These are phyloP conservation scores for Cygnus buccinator DNA, from an alignment of 2,113 vertebrate genomes.

Conservation along the genomic window DNA sequence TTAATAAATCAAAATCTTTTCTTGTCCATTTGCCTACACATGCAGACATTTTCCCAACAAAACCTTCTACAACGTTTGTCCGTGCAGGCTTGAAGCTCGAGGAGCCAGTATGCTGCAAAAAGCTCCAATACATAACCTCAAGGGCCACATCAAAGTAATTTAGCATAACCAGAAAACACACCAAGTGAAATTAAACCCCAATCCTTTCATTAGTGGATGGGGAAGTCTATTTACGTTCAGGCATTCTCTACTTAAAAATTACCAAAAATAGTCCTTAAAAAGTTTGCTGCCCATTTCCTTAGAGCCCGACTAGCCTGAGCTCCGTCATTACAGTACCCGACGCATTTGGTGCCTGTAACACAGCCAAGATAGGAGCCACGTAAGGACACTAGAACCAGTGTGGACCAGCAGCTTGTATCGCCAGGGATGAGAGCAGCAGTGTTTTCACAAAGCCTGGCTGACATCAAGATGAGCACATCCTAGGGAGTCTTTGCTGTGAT, in stretches of 20 bases:
- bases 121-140: background rate
- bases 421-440: background rate
- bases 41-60: background rate
- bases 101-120: background rate
- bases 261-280: constrained; percentile 17
- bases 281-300: background rate
- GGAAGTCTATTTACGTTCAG: constrained; percentile 10
- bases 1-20: background rate
- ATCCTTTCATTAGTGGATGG: constrained; percentile 22
- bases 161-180: background rate
- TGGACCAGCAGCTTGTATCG: background rate
- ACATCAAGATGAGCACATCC: background rate
- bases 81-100: background rate
- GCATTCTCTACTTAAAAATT: background rate
- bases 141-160: constrained; percentile 49
- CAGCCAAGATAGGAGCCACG: background rate
- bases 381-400: background rate
- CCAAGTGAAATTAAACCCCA: constrained; percentile 3
- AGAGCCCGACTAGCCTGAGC: fast-evolving
- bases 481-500: background rate
- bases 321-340: background rate
- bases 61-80: background rate
- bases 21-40: background rate
- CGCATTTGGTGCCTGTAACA: background rate
- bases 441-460: background rate